These are phyloP conservation scores for Caloenas nicobarica DNA, from an alignment of 2,113 vertebrate species.

Conservation along the genomic window DNA sequence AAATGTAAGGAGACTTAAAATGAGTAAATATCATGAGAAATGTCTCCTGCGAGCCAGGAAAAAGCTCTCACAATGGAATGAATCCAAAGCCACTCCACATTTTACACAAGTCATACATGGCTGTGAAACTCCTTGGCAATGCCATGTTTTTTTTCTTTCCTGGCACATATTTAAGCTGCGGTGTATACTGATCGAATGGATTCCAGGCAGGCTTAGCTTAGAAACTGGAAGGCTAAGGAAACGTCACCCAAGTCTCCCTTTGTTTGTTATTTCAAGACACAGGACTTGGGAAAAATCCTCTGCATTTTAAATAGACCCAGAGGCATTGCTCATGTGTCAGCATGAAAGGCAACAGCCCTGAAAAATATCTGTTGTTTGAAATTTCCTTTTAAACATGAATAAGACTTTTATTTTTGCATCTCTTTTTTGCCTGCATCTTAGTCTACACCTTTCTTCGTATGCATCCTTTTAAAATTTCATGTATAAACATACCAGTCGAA, in stretches of 20 bases:
- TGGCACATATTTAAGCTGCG: slow-evolving; percentile 49
- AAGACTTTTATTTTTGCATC: neutral
- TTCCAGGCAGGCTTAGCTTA: slow-evolving; percentile 57
- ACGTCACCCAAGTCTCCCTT: slow-evolving; percentile 27
- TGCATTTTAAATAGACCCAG: slow-evolving; percentile 33
- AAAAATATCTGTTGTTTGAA: slow-evolving; percentile 16
- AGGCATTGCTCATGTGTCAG: neutral
- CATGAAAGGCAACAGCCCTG: neutral
- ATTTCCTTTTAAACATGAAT: neutral
- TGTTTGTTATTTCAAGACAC: slow-evolving; percentile 56
- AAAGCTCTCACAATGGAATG: neutral
- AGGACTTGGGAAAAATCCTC: slow-evolving; percentile 14
- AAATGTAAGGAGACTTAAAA: slow-evolving; percentile 17
- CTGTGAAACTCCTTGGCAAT: slow-evolving; percentile 24
- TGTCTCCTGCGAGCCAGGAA: slow-evolving; percentile 4
- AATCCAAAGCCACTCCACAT: slow-evolving; percentile 43
- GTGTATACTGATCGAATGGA: slow-evolving; percentile 57
- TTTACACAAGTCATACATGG: slow-evolving; percentile 24
- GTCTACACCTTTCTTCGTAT: neutral
- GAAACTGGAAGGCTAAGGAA: slow-evolving; percentile 44
- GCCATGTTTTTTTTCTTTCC: neutral
- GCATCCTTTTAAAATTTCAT: neutral
- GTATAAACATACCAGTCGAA: neutral
- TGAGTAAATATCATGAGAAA: slow-evolving; percentile 28
- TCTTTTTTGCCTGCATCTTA: neutral